These are phyloP conservation scores for Drosophila neotestacea DNA, from an alignment of 2,888 invertebrate genomes.

Conservation along the genomic window DNA sequence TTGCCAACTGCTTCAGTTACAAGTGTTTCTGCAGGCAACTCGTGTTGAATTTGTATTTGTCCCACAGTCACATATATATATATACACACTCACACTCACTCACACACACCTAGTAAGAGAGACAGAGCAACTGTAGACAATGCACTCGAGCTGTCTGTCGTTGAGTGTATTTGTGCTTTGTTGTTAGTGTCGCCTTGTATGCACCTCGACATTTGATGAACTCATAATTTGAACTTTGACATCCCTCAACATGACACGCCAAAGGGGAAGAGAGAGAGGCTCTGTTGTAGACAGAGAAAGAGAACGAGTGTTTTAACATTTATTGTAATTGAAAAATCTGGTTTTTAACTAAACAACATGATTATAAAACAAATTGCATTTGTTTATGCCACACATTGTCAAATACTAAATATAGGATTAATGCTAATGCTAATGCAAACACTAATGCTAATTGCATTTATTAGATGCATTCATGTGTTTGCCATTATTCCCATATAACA, in stretches of 20 bases:
- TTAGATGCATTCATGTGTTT: conserved; percentile 27
- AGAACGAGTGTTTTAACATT: conserved; percentile 1
- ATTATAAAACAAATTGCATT: conserved; percentile 8
- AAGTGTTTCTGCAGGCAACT: conserved; percentile 11
- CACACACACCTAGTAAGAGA: not conserved
- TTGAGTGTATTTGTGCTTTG: conserved; percentile 76
- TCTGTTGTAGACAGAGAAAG: not conserved
- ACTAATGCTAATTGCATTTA: conserved; percentile 49
- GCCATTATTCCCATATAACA: conserved; percentile 20
- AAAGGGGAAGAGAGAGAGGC: not conserved
- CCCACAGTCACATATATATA: not conserved
- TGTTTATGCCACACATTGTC: conserved; percentile 1
- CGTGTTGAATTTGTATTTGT: conserved; percentile 19
- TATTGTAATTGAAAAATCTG: conserved; percentile 40
- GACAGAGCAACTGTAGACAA: conserved; percentile 40
- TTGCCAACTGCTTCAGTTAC: conserved; percentile 7
- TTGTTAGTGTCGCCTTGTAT: conserved; percentile 67
- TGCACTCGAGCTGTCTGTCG: conserved; percentile 69
- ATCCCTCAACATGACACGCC: conserved; percentile 18
- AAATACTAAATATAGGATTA: conserved; percentile 8
- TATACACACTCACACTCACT: not conserved
- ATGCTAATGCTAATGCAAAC: conserved; percentile 22
- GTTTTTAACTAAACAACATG: conserved; percentile 1
- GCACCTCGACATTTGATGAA: conserved; percentile 67
- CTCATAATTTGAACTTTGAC: conserved; percentile 78